Evolutionary conservation across 2,113 vertebrate species (phyloP).

Genomic region (Pycnonotus jocosus): DNA sequence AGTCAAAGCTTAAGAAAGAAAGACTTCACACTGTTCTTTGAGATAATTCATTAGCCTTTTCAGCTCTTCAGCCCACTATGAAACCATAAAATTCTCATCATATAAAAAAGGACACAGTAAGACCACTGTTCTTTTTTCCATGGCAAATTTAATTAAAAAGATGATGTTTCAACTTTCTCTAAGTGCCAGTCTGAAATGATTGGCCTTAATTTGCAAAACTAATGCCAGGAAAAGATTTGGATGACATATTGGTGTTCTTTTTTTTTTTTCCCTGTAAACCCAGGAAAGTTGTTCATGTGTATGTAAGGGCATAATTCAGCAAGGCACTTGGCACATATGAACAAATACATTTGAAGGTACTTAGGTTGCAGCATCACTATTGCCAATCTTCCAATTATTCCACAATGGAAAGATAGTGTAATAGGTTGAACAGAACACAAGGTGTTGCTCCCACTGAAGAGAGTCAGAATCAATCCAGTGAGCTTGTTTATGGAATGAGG

Average conservation of each 20-base stretch:
- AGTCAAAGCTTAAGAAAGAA: neutral
- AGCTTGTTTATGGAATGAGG: neutral
- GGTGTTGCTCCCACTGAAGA: neutral
- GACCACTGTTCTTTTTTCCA: neutral
- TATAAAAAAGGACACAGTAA: neutral
- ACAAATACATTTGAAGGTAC: neutral
- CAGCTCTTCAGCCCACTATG: neutral
- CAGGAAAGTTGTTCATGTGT: neutral
- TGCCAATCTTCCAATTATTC: neutral
- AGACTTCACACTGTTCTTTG: neutral
- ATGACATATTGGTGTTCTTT: neutral
- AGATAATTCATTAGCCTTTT: neutral
- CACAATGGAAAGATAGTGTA: slow-evolving; percentile 5
- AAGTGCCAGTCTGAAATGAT: neutral
- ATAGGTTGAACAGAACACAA: neutral
- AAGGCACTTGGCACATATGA: neutral
- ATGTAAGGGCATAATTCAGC: neutral
- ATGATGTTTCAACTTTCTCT: neutral
- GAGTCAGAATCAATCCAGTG: neutral
- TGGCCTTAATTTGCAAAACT: neutral
- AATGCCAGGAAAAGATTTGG: neutral
- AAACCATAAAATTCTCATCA: neutral
- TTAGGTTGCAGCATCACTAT: neutral
- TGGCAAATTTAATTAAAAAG: neutral
- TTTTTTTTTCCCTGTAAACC: neutral